Evolutionary conservation across 1,140 invertebrate species (phyloP), one percentile per base, ranked within the genome.

Genomic region (Drosophila subpulchrella): DNA sequence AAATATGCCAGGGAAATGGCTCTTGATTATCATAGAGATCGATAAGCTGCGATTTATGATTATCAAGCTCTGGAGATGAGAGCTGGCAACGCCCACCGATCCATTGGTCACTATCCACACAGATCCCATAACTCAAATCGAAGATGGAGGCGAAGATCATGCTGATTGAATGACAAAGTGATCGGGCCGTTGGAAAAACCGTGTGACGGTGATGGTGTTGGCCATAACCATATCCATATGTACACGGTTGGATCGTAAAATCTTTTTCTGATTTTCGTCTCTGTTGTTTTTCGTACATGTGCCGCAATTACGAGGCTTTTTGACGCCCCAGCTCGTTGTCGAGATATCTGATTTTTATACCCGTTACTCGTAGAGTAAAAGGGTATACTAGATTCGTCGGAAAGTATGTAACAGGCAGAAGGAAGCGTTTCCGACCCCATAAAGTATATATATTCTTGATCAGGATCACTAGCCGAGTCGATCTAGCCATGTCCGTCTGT

Each of bases 271-370:
- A n/a, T 68, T 70, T 7, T 62, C 57, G 20, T 58, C 32, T 34
- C 58, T 53, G 13, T 46, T 61, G 60, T 53, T n/a, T 50, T 58
- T 56, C 55, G 66, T 65, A 71, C 68, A 78, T 76, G 68, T 84
- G 81, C 81, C 81, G 82, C 82, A 88, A 86, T 88, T 78, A 85
- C 83, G 51, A 77, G 83, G 70, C 75, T 58, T 88, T 84, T 85
- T 85, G 82, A 85, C 82, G 82, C 82, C 82, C 78, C 82, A 78
- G 63, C 79, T 81, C 80, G 75, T 74, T 60, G 74, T 74, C 63
- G 38, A 65, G 44, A 11, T 67, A 57, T 66, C 51, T 60, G 38
- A 17, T 56, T 53, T 68, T 20, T n/a, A n/a, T n/a, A n/a, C n/a
- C n/a, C n/a, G n/a, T n/a, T n/a, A n/a, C n/a, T n/a, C n/a, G n/a